Conservation (phyloP, 2,888 invertebrate species). For the Calameuta idolon region DNA sequence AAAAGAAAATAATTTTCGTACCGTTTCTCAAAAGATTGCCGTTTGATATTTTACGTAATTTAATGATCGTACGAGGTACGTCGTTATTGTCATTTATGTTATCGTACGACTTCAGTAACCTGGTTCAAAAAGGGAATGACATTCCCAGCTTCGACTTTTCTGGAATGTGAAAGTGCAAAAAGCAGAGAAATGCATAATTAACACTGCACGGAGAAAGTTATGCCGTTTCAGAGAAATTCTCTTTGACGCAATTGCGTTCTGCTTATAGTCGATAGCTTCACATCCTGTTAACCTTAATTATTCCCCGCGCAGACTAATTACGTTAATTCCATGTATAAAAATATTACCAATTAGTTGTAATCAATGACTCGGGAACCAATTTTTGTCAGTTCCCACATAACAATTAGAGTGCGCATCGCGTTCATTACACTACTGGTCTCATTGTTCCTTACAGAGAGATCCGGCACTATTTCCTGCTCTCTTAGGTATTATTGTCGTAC, state of each 20-base stretch:
- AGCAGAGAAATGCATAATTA: neutral
- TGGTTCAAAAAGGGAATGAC: neutral
- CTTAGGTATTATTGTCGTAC: slow-evolving; percentile 27
- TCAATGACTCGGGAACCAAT: neutral
- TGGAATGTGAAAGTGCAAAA: slow-evolving; percentile 7
- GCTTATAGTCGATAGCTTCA: neutral
- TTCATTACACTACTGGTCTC: neutral
- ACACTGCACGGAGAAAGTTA: slow-evolving; percentile 2
- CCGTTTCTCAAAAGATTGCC: neutral
- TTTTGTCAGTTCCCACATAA: neutral
- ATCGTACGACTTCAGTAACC: neutral
- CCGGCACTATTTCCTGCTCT: slow-evolving; percentile 35
- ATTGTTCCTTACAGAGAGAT: neutral
- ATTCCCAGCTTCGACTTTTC: neutral
- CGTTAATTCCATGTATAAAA: neutral
- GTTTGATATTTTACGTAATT: neutral
- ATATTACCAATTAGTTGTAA: neutral
- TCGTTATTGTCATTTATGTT: neutral
- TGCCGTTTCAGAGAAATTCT: neutral
- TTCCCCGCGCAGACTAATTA: neutral
- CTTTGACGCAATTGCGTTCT: neutral
- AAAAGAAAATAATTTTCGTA: neutral
- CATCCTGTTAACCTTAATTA: neutral
- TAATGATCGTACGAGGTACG: neutral
- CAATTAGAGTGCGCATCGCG: neutral